Base-by-base conservation (phyloP, 1,140 invertebrate genomes). In the Drosophila elegans region DNA sequence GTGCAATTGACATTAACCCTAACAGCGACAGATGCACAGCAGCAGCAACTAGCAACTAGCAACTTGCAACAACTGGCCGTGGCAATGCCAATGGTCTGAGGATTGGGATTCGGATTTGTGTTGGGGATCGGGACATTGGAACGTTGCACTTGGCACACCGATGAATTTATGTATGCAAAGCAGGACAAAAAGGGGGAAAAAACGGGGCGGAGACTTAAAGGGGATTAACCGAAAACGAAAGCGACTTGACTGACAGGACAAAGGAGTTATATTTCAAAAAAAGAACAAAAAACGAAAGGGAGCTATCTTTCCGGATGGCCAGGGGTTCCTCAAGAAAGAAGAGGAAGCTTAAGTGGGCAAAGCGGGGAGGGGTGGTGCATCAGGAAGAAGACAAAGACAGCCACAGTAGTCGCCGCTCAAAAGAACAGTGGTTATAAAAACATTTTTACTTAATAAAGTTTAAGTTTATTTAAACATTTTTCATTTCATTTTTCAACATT, bases 231-330 rank as follows among this genome's bases (percentile, higher is more conserved):
- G 76, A 79, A 89, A 84, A 74, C 80, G 80, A 89, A 88, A 82
- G 85, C 84, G 49, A 52, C 49, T 63, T 89, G 84, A 88, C 76
- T 88, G 84, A 88, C 84, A 88, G 84, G 84, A 88, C 84, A 88
- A 88, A 88, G 80, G 80, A 84, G 84, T 74, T 84, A 88, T 88
- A 89, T 84, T 89, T 88, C 73, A 88, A 80, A 88, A 88, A 88
- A 88, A 78, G 57, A 89, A 88, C 76, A 74, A 88, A 88, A 88
- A 83, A 69, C 42, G 61, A 88, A 79, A 73, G 59, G 63, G 38
- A 74, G 59, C 57, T 62, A 51, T 48, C 64, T 68, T 42, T 32
- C 48, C 66, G 42, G 41, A 48, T 13, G 4, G n/a, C 10, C n/a
- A 21, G 29, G 34, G 45, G 45, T 32, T 4, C 12, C 6, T n/a